Percentiles rank a stretch among this genome's conserved stretches.
Conservation (phyloP, 1,140 invertebrate genomes). For the Glomeris maerens region DNA sequence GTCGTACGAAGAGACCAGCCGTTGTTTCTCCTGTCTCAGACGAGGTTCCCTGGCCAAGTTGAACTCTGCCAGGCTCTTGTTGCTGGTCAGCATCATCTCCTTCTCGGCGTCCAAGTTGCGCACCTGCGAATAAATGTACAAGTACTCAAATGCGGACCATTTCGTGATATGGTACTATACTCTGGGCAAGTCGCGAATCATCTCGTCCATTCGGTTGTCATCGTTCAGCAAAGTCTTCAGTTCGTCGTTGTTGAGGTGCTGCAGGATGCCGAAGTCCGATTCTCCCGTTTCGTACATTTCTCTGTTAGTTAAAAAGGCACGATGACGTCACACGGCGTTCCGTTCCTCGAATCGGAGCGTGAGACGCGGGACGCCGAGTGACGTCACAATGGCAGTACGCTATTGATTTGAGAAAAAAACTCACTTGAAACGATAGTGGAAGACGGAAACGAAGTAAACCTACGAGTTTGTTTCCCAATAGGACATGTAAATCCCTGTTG, state of each 20-base stretch:
- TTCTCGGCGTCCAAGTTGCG: slow-evolving; percentile 65
- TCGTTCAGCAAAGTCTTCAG: slow-evolving; percentile 68
- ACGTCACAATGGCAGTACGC: no score
- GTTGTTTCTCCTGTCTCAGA: slow-evolving; percentile 52
- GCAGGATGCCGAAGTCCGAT: slow-evolving; percentile 38
- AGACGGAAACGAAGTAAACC: no score
- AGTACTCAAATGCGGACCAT: neutral
- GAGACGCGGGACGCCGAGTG: no score
- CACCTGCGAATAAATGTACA: slow-evolving; percentile 38
- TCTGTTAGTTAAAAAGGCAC: no score
- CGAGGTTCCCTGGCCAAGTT: slow-evolving; percentile 69
- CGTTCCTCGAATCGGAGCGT: no score
- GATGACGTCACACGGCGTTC: no score
- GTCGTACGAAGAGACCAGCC: slow-evolving; percentile 50
- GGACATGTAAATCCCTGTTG: no score
- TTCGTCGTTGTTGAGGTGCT: slow-evolving; percentile 51
- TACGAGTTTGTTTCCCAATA: no score
- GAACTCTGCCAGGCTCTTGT: slow-evolving; percentile 68
- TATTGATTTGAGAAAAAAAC: no score
- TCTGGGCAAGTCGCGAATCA: slow-evolving; percentile 61
- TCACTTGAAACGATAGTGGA: no score
- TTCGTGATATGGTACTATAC: slow-evolving; percentile 29
- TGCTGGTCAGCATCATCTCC: slow-evolving; percentile 66
- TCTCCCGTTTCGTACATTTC: no score
- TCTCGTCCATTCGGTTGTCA: slow-evolving; percentile 62